Conservation (phyloP, 2,113 vertebrate species). For the Elanoides forficatus region DNA sequence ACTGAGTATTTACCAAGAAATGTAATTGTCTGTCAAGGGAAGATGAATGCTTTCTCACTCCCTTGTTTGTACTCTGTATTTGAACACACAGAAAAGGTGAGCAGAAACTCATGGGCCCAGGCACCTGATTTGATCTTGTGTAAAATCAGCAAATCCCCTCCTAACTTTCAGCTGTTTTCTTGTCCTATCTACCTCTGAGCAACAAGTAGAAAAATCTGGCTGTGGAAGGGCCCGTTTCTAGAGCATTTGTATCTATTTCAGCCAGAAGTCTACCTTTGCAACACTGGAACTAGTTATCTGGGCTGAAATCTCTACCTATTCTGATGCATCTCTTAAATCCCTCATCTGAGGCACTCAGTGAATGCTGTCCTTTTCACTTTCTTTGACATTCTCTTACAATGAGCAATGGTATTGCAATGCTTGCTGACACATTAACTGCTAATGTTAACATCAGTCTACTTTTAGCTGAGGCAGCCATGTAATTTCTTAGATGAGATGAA, state of each 20-base stretch:
- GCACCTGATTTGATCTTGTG: neutral
- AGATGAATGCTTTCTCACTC: neutral
- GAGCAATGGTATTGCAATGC: neutral
- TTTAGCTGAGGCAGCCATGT: neutral
- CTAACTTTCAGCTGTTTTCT: neutral
- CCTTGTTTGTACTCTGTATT: neutral
- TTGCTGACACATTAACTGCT: neutral
- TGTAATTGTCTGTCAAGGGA: neutral
- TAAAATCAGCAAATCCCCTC: neutral
- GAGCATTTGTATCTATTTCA: neutral
- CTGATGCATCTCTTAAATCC: neutral
- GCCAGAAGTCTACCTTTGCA: neutral
- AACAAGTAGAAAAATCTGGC: neutral
- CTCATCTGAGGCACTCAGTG: neutral
- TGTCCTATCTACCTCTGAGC: neutral
- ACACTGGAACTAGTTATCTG: neutral
- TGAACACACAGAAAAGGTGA: neutral
- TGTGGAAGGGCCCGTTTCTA: neutral
- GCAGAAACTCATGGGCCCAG: neutral
- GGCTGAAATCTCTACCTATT: neutral
- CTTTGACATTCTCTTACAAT: neutral
- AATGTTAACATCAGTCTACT: neutral
- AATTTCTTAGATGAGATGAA: neutral
- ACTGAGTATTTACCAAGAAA: neutral
- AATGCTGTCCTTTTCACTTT: neutral